A percentile compares a stretch with the other conserved stretches of the same genome.
Evolutionary conservation across 53 echinoderm and acorn worm species (phyloP).

Genomic region (Echinometra lucunter): DNA sequence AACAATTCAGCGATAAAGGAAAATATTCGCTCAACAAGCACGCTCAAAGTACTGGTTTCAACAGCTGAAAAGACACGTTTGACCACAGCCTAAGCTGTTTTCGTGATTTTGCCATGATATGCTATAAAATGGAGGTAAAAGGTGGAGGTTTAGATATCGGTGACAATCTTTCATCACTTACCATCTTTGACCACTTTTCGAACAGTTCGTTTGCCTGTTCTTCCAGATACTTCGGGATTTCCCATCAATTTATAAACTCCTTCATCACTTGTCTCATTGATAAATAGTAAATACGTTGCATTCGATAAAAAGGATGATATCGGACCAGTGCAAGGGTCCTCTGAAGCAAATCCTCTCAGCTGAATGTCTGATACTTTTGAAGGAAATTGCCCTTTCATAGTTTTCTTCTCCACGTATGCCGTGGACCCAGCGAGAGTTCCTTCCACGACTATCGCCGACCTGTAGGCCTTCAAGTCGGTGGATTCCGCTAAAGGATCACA

Average conservation of each 20-base stretch:
- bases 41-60: conserved; percentile 40
- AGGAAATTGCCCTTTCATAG: conserved; percentile 58
- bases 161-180: conserved; percentile 39
- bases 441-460: conserved; percentile 76
- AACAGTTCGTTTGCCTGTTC: conserved; percentile 53
- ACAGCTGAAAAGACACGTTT: conserved; percentile 67
- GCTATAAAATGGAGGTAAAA: background rate
- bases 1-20: conserved; percentile 50
- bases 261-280: conserved; percentile 29
- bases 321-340: conserved; percentile 57
- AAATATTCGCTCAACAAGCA: conserved; percentile 56
- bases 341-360: conserved; percentile 61
- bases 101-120: conserved; percentile 41
- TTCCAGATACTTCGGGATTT: conserved; percentile 56
- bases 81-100: conserved; percentile 16
- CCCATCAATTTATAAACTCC: conserved; percentile 58
- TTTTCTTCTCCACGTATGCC: conserved; percentile 29
- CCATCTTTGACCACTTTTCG: conserved; percentile 63
- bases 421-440: conserved; percentile 54
- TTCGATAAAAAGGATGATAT: conserved; percentile 13
- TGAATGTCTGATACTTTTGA: conserved; percentile 53
- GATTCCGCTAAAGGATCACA: conserved; percentile 66
- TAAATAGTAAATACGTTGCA: conserved; percentile 60
- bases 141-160: background rate
- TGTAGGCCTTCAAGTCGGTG: conserved; percentile 76